These are phyloP conservation scores for Vandiemenella viatica DNA, from an alignment of 2,888 invertebrate genomes.

Conservation along the genomic window DNA sequence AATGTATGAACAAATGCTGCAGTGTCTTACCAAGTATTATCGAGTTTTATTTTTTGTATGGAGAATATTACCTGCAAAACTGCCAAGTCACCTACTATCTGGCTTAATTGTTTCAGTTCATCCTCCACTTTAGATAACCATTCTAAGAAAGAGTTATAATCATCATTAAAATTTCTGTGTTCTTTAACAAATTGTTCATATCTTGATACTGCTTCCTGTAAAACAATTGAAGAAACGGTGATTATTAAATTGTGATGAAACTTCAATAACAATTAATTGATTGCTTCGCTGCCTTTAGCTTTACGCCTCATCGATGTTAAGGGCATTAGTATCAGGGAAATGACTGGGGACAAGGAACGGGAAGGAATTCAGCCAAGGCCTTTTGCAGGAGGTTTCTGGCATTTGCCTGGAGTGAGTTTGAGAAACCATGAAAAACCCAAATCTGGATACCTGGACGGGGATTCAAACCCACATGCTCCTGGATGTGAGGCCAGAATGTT, in stretches of 20 bases:
- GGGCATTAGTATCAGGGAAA: too few species aligned
- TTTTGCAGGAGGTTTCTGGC: too few species aligned
- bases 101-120: constrained; percentile 60
- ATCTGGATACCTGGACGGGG: too few species aligned
- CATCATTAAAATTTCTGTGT: constrained; percentile 61
- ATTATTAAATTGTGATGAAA: not conserved
- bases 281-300: too few species aligned
- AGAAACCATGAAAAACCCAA: too few species aligned
- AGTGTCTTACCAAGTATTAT: not conserved
- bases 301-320: too few species aligned
- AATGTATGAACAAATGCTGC: not conserved
- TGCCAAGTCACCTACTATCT: constrained; percentile 72
- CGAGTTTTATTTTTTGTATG: not conserved
- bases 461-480: too few species aligned
- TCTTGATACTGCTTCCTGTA: constrained; percentile 57
- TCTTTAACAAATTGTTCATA: constrained; percentile 77
- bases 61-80: constrained; percentile 40
- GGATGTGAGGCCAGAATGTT: too few species aligned
- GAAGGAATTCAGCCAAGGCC: too few species aligned
- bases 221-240: constrained; percentile 3
- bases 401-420: too few species aligned
- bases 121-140: constrained; percentile 59
- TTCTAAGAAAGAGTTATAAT: constrained; percentile 53
- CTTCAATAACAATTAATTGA: too few species aligned
- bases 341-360: too few species aligned